Evolutionary conservation across 2,888 invertebrate species (phyloP).

Genomic region (Ophion costatus): DNA sequence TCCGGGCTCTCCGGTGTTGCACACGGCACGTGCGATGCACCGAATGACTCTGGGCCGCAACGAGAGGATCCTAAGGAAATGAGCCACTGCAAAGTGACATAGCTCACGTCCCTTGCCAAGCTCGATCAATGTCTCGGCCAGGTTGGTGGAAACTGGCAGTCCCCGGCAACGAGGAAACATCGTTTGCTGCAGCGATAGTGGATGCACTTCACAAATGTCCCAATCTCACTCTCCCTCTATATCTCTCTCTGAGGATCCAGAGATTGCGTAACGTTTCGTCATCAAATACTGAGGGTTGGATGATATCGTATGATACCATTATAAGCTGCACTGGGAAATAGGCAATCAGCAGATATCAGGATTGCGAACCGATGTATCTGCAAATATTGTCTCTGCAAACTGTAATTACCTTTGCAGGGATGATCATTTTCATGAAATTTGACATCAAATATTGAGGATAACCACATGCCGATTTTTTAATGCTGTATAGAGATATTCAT

Average conservation of each 20-base stretch:
- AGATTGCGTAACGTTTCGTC: constrained; percentile 55
- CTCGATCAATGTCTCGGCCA: constrained; percentile 67
- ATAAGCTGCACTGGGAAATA: constrained; percentile 50
- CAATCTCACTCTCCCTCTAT: constrained; percentile 29
- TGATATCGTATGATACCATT: constrained; percentile 34
- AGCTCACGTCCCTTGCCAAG: constrained; percentile 61
- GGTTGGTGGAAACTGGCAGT: constrained; percentile 33
- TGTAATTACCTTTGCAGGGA: no score
- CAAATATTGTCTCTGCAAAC: not conserved
- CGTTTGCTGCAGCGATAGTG: constrained; percentile 44
- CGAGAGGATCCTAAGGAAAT: constrained; percentile 66
- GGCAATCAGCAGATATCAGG: constrained; percentile 46
- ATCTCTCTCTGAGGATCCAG: constrained; percentile 10
- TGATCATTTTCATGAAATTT: constrained; percentile 36
- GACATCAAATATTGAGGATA: no score
- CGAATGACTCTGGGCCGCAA: constrained; percentile 43
- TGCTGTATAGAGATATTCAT: no score
- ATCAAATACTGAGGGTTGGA: constrained; percentile 53
- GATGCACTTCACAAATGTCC: constrained; percentile 57
- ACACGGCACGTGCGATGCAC: constrained; percentile 26
- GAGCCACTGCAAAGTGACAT: constrained; percentile 65
- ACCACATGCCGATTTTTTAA: no score
- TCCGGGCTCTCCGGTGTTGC: constrained; percentile 27
- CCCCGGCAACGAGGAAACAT: constrained; percentile 43
- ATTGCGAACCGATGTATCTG: constrained; percentile 19